These are phyloP conservation scores for Aleiodes alternator DNA, from an alignment of 2,888 invertebrate species.

Conservation along the genomic window DNA sequence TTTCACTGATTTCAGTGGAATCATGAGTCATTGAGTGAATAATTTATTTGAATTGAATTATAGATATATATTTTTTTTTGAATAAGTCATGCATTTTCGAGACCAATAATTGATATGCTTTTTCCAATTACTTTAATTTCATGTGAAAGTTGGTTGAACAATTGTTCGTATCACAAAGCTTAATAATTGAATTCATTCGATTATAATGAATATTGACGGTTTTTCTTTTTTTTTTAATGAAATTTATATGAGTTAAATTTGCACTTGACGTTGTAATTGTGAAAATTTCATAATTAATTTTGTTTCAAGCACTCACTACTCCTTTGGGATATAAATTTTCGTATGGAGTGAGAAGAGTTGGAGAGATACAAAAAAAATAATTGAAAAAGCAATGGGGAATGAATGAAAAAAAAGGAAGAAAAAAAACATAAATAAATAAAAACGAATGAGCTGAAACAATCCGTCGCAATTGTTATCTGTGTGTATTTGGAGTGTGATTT, in stretches of 20 bases:
- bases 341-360: background rate
- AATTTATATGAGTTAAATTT: background rate
- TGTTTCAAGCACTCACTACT: conserved; percentile 13
- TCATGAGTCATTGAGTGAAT: too few species aligned
- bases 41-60: too few species aligned
- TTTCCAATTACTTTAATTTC: too few species aligned
- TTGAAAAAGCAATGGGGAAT: background rate
- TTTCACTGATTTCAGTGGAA: too few species aligned
- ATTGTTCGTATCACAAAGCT: too few species aligned
- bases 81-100: too few species aligned
- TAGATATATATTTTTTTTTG: too few species aligned
- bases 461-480: background rate
- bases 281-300: conserved; percentile 12
- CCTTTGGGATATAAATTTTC: conserved; percentile 15
- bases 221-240: background rate
- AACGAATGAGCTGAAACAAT: conserved; percentile 8
- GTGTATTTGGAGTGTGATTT: conserved; percentile 9
- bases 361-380: background rate
- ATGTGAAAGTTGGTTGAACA: too few species aligned
- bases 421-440: background rate
- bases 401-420: background rate
- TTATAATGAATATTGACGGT: too few species aligned
- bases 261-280: conserved; percentile 20
- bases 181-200: too few species aligned
- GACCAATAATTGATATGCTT: too few species aligned